Percentiles rank a stretch among this genome's conserved stretches.
These are phyloP conservation scores for Thomomys bottae DNA, from an alignment of 2,113 vertebrate species.

Conservation along the genomic window DNA sequence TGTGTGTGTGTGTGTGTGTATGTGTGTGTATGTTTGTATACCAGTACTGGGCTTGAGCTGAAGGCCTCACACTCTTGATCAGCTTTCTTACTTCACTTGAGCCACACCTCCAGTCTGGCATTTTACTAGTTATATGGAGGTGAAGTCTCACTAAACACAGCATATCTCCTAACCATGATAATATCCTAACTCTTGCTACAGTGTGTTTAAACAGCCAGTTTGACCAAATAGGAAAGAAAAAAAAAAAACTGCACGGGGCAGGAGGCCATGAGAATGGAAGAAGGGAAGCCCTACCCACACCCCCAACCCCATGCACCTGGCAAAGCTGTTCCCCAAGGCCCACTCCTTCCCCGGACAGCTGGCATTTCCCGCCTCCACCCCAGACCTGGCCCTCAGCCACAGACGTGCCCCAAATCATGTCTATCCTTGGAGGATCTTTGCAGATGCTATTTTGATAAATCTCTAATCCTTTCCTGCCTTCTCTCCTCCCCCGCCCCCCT, in stretches of 20 bases:
- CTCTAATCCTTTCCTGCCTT: slow-evolving; percentile 56
- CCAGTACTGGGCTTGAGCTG: too few relatives aligned
- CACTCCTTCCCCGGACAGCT: slow-evolving; percentile 63
- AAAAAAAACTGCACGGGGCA: background rate
- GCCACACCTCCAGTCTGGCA: background rate
- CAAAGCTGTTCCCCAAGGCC: slow-evolving; percentile 30
- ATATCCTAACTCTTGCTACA: background rate
- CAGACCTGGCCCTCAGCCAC: slow-evolving; percentile 61
- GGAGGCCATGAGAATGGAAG: background rate
- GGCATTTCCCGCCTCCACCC: background rate
- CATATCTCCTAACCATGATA: background rate
- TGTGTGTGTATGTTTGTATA: too few relatives aligned
- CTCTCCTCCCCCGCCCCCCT: background rate
- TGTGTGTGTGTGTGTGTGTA: too few relatives aligned
- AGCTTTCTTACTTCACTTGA: too few relatives aligned
- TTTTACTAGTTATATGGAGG: too few relatives aligned
- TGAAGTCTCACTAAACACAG: background rate
- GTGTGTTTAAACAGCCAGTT: slow-evolving; percentile 31
- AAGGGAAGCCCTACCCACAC: background rate
- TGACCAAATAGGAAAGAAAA: background rate
- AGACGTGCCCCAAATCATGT: slow-evolving; percentile 48
- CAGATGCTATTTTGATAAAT: slow-evolving; percentile 76
- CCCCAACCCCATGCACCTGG: slow-evolving; percentile 33
- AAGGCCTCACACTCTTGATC: too few relatives aligned
- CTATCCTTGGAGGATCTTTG: slow-evolving; percentile 59